Percentiles rank a stretch among this genome's conserved stretches.
These are phyloP conservation scores for Rhinogobio ventralis DNA, from an alignment of 2,797 vertebrate genomes.

Conservation along the genomic window DNA sequence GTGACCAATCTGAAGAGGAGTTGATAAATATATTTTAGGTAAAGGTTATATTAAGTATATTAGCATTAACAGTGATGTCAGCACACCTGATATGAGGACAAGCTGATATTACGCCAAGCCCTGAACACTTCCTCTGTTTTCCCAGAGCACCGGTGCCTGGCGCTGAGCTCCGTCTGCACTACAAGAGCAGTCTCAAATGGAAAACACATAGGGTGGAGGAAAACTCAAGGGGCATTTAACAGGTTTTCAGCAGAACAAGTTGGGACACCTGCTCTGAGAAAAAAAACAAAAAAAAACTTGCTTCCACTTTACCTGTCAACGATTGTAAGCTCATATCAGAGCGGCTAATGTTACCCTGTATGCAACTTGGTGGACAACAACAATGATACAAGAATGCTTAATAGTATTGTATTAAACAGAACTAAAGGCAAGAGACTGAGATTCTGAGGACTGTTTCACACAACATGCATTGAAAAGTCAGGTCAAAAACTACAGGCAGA, in stretches of 20 bases:
- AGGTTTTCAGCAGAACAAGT: conserved; percentile 50
- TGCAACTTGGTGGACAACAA: neutral
- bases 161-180: neutral
- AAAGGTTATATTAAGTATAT: no score
- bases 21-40: no score
- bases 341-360: conserved; percentile 26
- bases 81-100: neutral
- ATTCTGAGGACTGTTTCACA: neutral
- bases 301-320: conserved; percentile 36
- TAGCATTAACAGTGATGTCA: neutral
- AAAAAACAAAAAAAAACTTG: conserved; percentile 24
- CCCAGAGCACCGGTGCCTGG: neutral
- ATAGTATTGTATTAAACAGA: neutral
- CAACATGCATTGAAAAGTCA: neutral
- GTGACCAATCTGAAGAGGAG: no score
- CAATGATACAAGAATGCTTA: neutral
- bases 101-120: neutral
- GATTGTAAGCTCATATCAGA: conserved; percentile 47
- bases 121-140: neutral
- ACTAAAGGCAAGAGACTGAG: neutral
- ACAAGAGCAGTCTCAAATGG: neutral
- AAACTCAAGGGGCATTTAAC: conserved; percentile 25
- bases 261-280: conserved; percentile 25
- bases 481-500: neutral
- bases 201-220: conserved; percentile 21